Evolutionary conservation across 1,140 invertebrate species (phyloP), one percentile per base, ranked within the genome.

Genomic region (Hyles euphorbiae): DNA sequence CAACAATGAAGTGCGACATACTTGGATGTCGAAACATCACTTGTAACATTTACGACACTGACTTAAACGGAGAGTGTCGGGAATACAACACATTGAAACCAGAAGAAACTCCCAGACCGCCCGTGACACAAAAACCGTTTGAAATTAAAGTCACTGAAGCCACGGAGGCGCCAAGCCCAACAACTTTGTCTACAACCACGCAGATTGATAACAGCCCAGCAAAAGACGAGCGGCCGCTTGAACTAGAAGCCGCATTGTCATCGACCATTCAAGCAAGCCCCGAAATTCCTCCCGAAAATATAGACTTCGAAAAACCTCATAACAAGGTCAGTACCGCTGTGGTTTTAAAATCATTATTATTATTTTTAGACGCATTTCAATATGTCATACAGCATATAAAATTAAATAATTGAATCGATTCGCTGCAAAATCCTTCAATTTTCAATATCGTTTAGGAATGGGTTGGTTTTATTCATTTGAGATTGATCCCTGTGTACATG

Each of bases 41-140:
- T 3, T 90, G 89, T 60, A 89, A 79, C 51, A 85, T 89, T 58
- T 90, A 90, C 61, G 89, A 90, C 47, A 90, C 89, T 0, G 75
- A 89, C 66, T 70, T 89, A 51, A 82, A 61, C 12, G 89, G 89
- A 8, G 78, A 89, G 65, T 90, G 89, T 67, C 76, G 83, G 45
- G 77, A 81, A 54, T 89, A 83, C 65, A 84, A 81, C 48, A 82
- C 68, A 44, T 48, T 72, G 44, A 71, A 75, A 55, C 74, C 72
- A 1, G 76, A 77, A 43, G 68, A 78, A 46, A 66, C 72, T 11
- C 58, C 60, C 6, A 53, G 58, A 10, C n/a, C 65, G 8, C 47
- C 34, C 8, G 50, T 43, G 5, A 34, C 44, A 22, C 43, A 33
- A n/a, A 56, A 65, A 49, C 56, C 70, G 1, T 53, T 40, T 40